Base-by-base conservation (phyloP, 2,888 invertebrate species). In the Tachina lurida region DNA sequence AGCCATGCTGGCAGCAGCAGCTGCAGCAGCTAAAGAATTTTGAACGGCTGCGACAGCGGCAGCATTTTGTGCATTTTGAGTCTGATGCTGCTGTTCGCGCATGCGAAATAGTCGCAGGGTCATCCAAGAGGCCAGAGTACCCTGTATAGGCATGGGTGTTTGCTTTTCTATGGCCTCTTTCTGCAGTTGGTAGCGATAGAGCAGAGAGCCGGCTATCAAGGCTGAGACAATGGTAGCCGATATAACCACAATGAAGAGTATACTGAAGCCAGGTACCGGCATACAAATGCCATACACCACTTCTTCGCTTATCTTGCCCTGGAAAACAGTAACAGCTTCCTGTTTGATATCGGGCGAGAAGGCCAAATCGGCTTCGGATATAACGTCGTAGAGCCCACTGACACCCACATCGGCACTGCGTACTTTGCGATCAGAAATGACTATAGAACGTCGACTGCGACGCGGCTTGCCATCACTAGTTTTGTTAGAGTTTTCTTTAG, bases 281-380 rank as follows among this genome's bases (percentile, higher is more conserved):
- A 98, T 95, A 90, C 97, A 98, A 73, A 98, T 97, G 45, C 97
- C 97, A 91, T 98, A 98, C 10, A 98, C 97, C 0, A 97, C 97
- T 93, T 97, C 97, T 91, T 97, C 97, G 67, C 96, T 94, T 90
- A 97, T 97, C 90, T 96, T 94, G 73, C 97, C 97, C 92, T 97
- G 97, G 92, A 97, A 97, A 0, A 97, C 97, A 4, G 97, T 97
- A 1, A 97, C 97, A 0, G 97, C 95, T 92, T 97, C 97, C 65
- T 95, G 95, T 88, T 95, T 94, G 71, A 95, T 94, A 89, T 97
- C 96, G 0, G 97, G 97, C 88, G 97, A 97, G 92, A 98, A 98
- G 52, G 97, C 97, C 56, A 98, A 93, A 92, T 98, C 98, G 1
- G 97, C 97, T 92, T 97, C 97, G 5, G 98, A 97, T 80, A 98